These are phyloP conservation scores for Andrena praecox DNA, from an alignment of 2,888 invertebrate genomes.

Conservation along the genomic window DNA sequence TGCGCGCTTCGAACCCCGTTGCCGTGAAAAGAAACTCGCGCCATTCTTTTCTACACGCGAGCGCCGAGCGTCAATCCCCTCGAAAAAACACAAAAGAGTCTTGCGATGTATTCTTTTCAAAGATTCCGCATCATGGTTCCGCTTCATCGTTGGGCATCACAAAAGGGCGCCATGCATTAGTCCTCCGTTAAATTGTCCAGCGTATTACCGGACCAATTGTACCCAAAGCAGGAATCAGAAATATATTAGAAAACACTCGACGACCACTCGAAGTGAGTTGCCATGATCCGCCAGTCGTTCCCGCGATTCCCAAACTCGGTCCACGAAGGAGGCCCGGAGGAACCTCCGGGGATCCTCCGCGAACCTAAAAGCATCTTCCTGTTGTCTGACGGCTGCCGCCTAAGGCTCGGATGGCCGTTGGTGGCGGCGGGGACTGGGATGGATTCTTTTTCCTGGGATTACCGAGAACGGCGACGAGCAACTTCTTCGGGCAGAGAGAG, in stretches of 20 bases:
- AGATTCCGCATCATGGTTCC: too few relatives aligned
- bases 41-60: slow-evolving; percentile 35
- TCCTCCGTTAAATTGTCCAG: too few relatives aligned
- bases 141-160: too few relatives aligned
- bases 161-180: too few relatives aligned
- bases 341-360: slow-evolving; percentile 21
- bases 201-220: too few relatives aligned
- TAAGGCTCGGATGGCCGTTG: slow-evolving; percentile 67
- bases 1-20: slow-evolving; percentile 20
- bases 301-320: too few relatives aligned
- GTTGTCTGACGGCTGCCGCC: slow-evolving; percentile 78
- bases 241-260: too few relatives aligned
- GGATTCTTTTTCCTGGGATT: slow-evolving; percentile 60
- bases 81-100: neutral
- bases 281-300: too few relatives aligned
- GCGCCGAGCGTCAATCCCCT: slow-evolving; percentile 28
- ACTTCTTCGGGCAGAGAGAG: slow-evolving; percentile 29
- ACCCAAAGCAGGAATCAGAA: too few relatives aligned
- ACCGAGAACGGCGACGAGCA: slow-evolving; percentile 42
- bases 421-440: slow-evolving; percentile 56
- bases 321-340: too few relatives aligned
- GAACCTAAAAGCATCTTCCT: slow-evolving; percentile 82
- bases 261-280: too few relatives aligned
- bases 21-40: slow-evolving; percentile 43
- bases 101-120: too few relatives aligned